Percentiles rank a stretch among this genome's conserved stretches.
Evolutionary conservation across 2,797 vertebrate species (phyloP).

Genomic region (Uromys caudimaculatus): DNA sequence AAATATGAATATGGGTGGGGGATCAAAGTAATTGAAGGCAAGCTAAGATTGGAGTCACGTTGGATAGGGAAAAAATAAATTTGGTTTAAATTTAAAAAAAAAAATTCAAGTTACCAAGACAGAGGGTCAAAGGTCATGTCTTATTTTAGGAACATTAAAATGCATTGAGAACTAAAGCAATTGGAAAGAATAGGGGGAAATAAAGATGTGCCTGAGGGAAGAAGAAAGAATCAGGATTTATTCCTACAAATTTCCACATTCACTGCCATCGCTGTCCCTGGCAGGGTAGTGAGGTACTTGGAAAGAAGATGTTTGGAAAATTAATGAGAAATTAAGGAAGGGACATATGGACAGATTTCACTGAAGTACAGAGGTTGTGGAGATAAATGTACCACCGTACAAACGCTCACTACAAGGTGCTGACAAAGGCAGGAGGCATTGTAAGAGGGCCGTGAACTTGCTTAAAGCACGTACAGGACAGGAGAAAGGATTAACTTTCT

Average conservation of each 20-base stretch:
- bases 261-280: neutral
- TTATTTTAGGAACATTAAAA: neutral
- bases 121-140: neutral
- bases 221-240: neutral
- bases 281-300: neutral
- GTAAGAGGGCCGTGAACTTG: neutral
- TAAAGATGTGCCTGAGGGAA: neutral
- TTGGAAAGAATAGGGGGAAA: neutral
- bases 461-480: neutral
- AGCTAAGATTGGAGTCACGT: constrained; percentile 32
- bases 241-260: neutral
- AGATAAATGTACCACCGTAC: too few relatives aligned
- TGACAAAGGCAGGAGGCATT: neutral
- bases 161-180: neutral
- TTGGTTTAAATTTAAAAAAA: constrained; percentile 42
- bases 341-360: neutral
- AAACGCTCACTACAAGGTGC: neutral
- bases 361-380: too few relatives aligned
- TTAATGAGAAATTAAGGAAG: neutral
- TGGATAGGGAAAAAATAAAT: neutral
- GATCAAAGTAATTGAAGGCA: neutral
- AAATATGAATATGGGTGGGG: neutral
- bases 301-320: neutral
- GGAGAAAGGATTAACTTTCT: neutral
- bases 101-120: neutral